Percentiles rank a stretch among this genome's conserved stretches.
Evolutionary conservation across 2,797 vertebrate genomes (phyloP).

Genomic region (Xiphorhynchus erythropygius): DNA sequence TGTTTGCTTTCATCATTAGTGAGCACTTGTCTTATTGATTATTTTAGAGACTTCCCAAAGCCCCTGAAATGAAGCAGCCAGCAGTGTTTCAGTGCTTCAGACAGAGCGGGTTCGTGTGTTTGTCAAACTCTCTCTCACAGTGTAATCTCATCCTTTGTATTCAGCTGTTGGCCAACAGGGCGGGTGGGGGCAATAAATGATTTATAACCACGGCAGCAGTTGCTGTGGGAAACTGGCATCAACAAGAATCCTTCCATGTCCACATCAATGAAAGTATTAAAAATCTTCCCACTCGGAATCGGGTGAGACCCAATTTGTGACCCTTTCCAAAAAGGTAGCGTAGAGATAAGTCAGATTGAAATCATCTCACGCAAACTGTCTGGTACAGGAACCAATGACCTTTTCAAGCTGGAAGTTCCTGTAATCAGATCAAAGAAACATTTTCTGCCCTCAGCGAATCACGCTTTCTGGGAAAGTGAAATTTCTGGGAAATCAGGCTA

Average conservation of each 20-base stretch:
- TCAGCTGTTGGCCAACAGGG: not conserved
- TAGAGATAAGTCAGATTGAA: not conserved
- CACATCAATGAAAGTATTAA: constrained; percentile 7
- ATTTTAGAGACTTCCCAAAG: not conserved
- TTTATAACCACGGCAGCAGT: constrained; percentile 72
- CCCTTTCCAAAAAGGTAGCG: not conserved
- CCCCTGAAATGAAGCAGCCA: not conserved
- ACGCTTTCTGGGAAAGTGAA: not conserved
- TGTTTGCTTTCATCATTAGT: not conserved
- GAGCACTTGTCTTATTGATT: not conserved
- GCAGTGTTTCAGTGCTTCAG: not conserved
- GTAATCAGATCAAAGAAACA: not conserved
- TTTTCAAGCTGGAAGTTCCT: not conserved
- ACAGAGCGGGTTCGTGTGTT: not conserved
- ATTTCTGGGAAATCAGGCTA: not conserved
- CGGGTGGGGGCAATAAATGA: constrained; percentile 43
- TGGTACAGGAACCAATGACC: not conserved
- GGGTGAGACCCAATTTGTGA: not conserved
- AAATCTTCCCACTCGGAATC: not conserved
- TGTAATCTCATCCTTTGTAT: constrained; percentile 33
- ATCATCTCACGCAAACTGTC: not conserved
- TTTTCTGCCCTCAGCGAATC: not conserved
- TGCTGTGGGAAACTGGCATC: constrained; percentile 56
- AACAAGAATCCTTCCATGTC: constrained; percentile 50
- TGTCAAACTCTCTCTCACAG: not conserved